Percentiles rank a stretch among this genome's conserved stretches.
Conservation (phyloP, 1,140 invertebrate species). For the Dreissena polymorpha region DNA sequence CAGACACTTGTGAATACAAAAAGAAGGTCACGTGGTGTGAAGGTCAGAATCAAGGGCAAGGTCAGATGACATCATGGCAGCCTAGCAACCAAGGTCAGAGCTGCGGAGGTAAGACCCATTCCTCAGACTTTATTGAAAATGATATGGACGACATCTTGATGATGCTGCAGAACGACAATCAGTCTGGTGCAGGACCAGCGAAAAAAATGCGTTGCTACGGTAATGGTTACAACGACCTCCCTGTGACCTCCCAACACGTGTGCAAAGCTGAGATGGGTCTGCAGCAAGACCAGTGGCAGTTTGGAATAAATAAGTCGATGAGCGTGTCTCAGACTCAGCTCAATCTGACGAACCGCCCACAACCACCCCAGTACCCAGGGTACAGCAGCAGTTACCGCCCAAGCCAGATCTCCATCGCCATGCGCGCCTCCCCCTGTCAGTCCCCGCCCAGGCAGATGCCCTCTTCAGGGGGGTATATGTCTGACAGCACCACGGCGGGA, state of each 20-base stretch:
- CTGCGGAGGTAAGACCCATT: background rate
- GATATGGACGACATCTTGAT: constrained; percentile 67
- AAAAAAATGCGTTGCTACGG: constrained; percentile 22
- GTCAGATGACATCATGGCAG: constrained; percentile 26
- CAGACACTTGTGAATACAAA: constrained; percentile 39
- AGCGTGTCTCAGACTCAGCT: constrained; percentile 29
- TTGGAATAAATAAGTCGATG: constrained; percentile 25
- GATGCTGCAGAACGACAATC: constrained; percentile 50
- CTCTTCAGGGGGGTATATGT: constrained; percentile 41
- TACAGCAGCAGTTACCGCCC: constrained; percentile 1
- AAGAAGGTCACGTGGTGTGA: constrained; percentile 29
- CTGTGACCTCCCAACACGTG: background rate
- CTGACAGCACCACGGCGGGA: constrained; percentile 17
- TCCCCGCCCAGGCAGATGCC: constrained; percentile 31
- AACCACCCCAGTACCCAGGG: constrained; percentile 45
- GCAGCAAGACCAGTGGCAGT: constrained; percentile 16
- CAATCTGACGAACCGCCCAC: constrained; percentile 19
- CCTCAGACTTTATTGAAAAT: constrained; percentile 54
- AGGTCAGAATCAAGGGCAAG: constrained; percentile 14
- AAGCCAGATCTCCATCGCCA: background rate
- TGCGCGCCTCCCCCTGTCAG: constrained; percentile 32
- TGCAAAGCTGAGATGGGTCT: constrained; percentile 33
- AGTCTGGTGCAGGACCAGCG: background rate
- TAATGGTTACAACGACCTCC: background rate
- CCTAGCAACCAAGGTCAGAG: constrained; percentile 4